phyloP scores from a whole-genome alignment of 1,140 invertebrate genomes.

The Drosophila funebris region DNA sequence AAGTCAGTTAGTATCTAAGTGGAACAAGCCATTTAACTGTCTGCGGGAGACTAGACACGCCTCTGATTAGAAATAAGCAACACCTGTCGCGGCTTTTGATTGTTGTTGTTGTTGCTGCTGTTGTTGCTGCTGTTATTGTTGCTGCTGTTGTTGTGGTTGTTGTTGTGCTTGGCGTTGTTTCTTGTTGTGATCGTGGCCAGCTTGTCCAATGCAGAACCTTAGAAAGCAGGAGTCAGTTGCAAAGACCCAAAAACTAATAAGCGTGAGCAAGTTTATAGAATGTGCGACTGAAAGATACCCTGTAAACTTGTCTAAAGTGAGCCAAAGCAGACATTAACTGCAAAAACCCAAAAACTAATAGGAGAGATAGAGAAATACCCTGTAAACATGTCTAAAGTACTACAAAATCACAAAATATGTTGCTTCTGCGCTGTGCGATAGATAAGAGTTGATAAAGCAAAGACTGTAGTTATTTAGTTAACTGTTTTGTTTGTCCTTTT shows the following conservation, averaged over 20 bases:
- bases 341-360: no score
- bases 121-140: background rate
- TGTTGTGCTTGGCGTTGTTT: no score
- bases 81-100: conserved; percentile 75
- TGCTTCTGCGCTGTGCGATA: no score
- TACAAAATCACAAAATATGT: no score
- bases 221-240: conserved; percentile 17
- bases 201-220: conserved; percentile 26
- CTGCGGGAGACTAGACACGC: conserved; percentile 71
- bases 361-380: no score
- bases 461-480: no score
- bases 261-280: background rate
- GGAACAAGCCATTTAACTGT: conserved; percentile 76
- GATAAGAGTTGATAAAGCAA: no score
- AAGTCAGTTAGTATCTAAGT: conserved; percentile 62
- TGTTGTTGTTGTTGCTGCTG: conserved; percentile 5
- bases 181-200: conserved; percentile 31
- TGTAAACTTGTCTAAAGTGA: background rate
- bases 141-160: background rate
- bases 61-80: conserved; percentile 73
- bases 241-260: conserved; percentile 18
- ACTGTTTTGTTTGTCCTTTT: no score
- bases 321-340: no score
- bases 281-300: background rate
- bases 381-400: no score